Base-by-base conservation (phyloP, 1,140 invertebrate species). In the Drosophila bipectinata region DNA sequence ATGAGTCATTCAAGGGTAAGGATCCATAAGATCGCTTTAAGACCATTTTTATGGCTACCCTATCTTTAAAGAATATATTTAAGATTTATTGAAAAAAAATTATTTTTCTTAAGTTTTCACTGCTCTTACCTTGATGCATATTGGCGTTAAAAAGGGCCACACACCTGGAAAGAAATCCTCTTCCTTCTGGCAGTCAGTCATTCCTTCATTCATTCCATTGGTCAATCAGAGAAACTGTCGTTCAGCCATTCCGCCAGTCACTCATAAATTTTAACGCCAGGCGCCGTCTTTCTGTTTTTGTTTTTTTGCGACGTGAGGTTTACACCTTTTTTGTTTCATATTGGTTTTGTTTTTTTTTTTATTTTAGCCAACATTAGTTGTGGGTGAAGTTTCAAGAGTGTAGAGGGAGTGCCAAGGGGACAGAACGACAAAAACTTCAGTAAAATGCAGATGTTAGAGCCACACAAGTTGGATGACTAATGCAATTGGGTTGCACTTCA, bases 201-300 rank as follows among this genome's bases (percentile, higher is more conserved):
- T 10, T 49, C 63, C 9, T 15, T 63, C 69, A 32, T 28, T 62
- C 57, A 62, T 49, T 66, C 18, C 51, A 44, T 32, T 32, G 56
- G 30, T 58, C 64, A 66, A 60, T 51, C 59, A 45, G 55, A 64
- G 54, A 48, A 47, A 28, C 34, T 55, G 78, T 77, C 77, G 45
- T 53, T 67, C 58, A 41, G 71, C 60, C 77, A 64, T 49, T 68
- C 45, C 52, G 62, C 39, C 72, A 80, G 52, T 71, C 78, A 81
- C 57, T 87, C 82, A 81, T 87, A 87, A 85, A 87, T 81, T 68
- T 64, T 44, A 72, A 57, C 67, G 77, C 63, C 63, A 56, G 55
- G 76, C 57, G 47, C 67, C 68, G 7, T 24, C 2, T 58, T 71
- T 58, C 51, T 59, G 34, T 45, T 54, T 51, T 59, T 78, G 30